Base-by-base conservation (phyloP, 2,113 vertebrate genomes). In the Merops nubicus region DNA sequence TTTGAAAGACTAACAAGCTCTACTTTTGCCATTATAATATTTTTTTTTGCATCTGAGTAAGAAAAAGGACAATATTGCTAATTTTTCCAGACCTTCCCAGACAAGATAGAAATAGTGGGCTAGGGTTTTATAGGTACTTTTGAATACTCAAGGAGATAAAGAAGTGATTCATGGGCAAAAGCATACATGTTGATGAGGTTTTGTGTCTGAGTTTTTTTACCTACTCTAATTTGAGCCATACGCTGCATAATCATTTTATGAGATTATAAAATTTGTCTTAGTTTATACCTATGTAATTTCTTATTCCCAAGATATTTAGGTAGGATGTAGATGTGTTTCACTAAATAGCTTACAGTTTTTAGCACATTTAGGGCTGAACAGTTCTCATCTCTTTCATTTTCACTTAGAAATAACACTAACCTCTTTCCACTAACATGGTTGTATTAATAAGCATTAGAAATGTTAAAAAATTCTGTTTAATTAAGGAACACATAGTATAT, bases 1-100 rank as follows among this genome's bases (percentile, higher is more conserved):
- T 26, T n/a, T n/a, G n/a, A 43, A 95, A 81, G 93, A 33, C 53
- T 29, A 69, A 83, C 22, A 93, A 59, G 15, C 8, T 40, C 92
- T 90, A 51, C 33, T 73, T 94, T 95, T 93, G 45, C 10, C 8
- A n/a, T 68, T 91, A 77, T 6, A 68, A 33, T 56, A 20, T 8
- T 3, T 11, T 11, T 11, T 11, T 84, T 34, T 77, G 10, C 7
- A 25, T 12, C 45, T 14, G 31, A 75, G 5, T 40, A 60, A 2
- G 1, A 14, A 45, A 70, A 69, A 54, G 3, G 20, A 51, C 70
- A 40, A 15, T 0, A 42, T 38, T 38, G 4, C 2, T 33, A 69
- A 18, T 50, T 88, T 75, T 80, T 50, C 9, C 45, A 40, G 29
- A 73, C 5, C 21, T 67, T 68, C 13, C 12, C 11, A 45, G 18